Evolutionary conservation across 2,888 invertebrate species (phyloP).

Genomic region (Trisateles emortualis): DNA sequence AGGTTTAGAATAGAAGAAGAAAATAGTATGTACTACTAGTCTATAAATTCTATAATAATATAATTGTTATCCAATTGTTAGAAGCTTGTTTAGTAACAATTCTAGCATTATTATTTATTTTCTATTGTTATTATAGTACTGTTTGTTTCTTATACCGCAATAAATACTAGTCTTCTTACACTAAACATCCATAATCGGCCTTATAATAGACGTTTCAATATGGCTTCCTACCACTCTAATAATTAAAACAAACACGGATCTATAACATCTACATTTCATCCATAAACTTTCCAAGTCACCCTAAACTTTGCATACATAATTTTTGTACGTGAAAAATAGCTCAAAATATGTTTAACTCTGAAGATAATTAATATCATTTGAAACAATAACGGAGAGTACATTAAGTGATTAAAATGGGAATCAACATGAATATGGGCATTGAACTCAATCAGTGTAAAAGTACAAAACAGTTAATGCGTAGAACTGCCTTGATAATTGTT

Average conservation of each 20-base stretch:
- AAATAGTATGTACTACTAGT: too few species aligned
- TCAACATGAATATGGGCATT: neutral
- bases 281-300: neutral
- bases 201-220: too few species aligned
- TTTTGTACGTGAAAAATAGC: neutral
- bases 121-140: too few species aligned
- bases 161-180: too few species aligned
- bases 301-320: neutral
- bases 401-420: constrained; percentile 3
- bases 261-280: neutral
- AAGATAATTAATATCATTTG: constrained; percentile 4
- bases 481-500: neutral
- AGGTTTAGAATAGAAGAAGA: too few species aligned
- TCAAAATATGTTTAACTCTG: neutral
- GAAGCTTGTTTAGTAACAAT: too few species aligned
- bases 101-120: too few species aligned
- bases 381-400: constrained; percentile 4
- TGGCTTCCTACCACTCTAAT: neutral
- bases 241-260: neutral
- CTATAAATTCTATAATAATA: too few species aligned
- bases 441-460: constrained; percentile 8
- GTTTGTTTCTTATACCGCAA: too few species aligned
- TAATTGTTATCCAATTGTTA: too few species aligned
- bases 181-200: too few species aligned
- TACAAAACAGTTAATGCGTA: neutral